These are phyloP conservation scores for Acropternis orthonyx DNA, from an alignment of 2,797 vertebrate genomes.

Conservation along the genomic window DNA sequence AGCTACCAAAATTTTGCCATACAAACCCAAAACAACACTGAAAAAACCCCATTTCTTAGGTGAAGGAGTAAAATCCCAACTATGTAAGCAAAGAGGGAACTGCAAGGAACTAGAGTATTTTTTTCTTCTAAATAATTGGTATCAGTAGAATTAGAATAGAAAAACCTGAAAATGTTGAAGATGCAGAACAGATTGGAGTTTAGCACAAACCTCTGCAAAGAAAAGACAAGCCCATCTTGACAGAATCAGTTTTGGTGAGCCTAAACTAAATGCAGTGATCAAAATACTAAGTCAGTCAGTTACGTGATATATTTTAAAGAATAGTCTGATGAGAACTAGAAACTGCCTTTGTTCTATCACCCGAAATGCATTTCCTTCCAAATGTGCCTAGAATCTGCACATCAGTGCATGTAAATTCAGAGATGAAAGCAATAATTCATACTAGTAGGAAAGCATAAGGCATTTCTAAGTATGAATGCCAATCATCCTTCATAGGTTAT, in stretches of 20 bases:
- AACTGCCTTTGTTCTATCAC: conserved; percentile 21
- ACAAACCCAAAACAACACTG: not conserved
- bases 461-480: not conserved
- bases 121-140: not conserved
- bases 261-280: not conserved
- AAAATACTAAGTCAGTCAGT: conserved; percentile 15
- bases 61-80: not conserved
- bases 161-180: not conserved
- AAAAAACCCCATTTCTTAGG: not conserved
- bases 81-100: not conserved
- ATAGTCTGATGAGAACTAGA: not conserved
- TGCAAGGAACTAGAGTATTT: not conserved
- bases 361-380: not conserved
- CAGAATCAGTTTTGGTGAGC: not conserved
- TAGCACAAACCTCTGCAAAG: not conserved
- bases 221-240: not conserved
- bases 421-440: conserved; percentile 52
- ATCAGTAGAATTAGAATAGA: not conserved
- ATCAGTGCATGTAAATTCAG: conserved; percentile 35
- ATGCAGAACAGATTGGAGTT: not conserved
- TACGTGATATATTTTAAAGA: not conserved
- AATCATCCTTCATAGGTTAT: conserved; percentile 8
- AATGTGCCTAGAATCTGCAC: conserved; percentile 18
- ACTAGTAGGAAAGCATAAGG: conserved; percentile 22
- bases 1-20: not conserved